A percentile compares a stretch with the other conserved stretches of the same genome.
These are phyloP conservation scores for Danio kyathit DNA, from an alignment of 2,797 vertebrate genomes.

Conservation along the genomic window DNA sequence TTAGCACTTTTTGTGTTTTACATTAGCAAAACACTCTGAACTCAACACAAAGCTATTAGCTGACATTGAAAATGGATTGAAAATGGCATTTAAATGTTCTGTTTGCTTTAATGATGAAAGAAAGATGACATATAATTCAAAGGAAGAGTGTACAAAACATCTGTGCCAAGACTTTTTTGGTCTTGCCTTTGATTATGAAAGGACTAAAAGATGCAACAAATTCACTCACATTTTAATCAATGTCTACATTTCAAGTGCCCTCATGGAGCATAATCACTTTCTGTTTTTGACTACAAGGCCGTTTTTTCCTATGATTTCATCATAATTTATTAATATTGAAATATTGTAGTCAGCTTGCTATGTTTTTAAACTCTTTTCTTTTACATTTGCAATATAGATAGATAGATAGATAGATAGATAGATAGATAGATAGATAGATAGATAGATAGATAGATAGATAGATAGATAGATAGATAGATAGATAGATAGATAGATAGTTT, in stretches of 20 bases:
- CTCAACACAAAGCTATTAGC: conserved; percentile 45
- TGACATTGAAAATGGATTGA: conserved; percentile 67
- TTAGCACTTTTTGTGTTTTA: conserved; percentile 13
- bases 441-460: too few relatives aligned
- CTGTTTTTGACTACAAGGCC: not conserved
- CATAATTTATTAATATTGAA: too few relatives aligned
- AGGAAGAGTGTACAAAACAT: conserved; percentile 61
- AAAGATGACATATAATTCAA: conserved; percentile 57
- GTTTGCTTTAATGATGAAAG: conserved; percentile 64
- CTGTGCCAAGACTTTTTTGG: not conserved
- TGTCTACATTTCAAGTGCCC: not conserved
- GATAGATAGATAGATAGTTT: too few relatives aligned
- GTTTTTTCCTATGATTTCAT: too few relatives aligned
- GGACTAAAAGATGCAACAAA: not conserved
- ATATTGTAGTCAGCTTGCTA: too few relatives aligned
- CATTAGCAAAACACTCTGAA: conserved; percentile 64
- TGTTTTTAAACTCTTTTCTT: too few relatives aligned
- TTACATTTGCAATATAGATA: too few relatives aligned
- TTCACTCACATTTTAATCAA: not conserved
- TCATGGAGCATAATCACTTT: not conserved
- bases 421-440: too few relatives aligned
- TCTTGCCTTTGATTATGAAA: not conserved
- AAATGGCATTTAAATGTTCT: conserved; percentile 53
- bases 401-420: too few relatives aligned
- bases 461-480: too few relatives aligned